phyloP scores from a whole-genome alignment of 2,888 invertebrate genomes.

The Stenodera caucasica region DNA sequence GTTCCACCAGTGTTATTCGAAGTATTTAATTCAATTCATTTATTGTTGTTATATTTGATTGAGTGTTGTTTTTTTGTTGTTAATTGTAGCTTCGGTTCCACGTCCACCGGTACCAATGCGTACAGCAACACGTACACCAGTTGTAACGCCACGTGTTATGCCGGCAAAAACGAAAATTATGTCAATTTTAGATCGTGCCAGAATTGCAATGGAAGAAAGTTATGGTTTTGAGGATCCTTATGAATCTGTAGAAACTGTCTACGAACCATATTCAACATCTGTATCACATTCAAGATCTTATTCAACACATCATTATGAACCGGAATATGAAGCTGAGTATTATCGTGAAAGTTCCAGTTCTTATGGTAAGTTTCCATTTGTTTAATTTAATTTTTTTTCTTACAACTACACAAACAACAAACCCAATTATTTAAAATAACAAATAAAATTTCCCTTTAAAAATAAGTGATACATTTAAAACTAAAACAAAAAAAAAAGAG shows the following conservation, averaged over 20 bases:
- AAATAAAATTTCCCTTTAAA: neutral
- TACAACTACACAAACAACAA: neutral
- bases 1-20: constrained; percentile 46
- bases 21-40: constrained; percentile 33
- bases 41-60: neutral
- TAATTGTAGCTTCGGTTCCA: constrained; percentile 46
- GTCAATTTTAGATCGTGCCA: constrained; percentile 80
- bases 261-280: constrained; percentile 45
- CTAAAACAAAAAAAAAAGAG: neutral
- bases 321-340: constrained; percentile 54
- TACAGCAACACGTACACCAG: constrained; percentile 55
- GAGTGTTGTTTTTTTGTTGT: constrained; percentile 2
- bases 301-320: constrained; percentile 52
- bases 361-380: constrained; percentile 38
- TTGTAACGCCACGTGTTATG: constrained; percentile 60
- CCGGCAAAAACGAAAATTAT: constrained; percentile 79
- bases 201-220: constrained; percentile 79
- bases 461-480: neutral
- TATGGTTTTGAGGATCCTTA: constrained; percentile 64
- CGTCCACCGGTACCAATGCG: constrained; percentile 56
- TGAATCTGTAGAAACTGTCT: constrained; percentile 43
- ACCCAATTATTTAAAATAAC: neutral
- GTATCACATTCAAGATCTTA: constrained; percentile 42
- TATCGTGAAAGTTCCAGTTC: constrained; percentile 57
- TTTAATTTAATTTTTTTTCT: constrained; percentile 13